Evolutionary conservation across 2,888 invertebrate genomes (phyloP).

Genomic region (Drosophila falleni): DNA sequence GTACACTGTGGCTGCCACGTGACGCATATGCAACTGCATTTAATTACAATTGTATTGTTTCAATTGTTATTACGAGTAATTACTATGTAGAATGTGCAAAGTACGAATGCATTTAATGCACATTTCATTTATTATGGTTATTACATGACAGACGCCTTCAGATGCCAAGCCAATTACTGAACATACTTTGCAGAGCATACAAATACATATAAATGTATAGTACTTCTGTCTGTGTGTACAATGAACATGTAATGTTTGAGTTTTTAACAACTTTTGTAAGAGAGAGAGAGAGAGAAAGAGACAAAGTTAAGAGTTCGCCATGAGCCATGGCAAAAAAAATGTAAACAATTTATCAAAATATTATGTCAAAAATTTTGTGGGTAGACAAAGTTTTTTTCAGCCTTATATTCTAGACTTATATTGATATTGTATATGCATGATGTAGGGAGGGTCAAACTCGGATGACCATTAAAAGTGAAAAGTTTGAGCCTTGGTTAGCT

Average conservation of each 20-base stretch:
- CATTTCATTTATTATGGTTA: conserved; percentile 55
- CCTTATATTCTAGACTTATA: conserved; percentile 44
- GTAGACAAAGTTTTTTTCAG: conserved; percentile 57
- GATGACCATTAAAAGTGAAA: conserved; percentile 78
- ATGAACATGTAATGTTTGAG: not conserved
- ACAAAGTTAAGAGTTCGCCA: conserved; percentile 9
- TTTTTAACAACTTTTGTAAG: conserved; percentile 4
- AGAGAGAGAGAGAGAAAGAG: not conserved
- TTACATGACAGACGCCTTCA: conserved; percentile 41
- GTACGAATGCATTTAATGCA: conserved; percentile 54
- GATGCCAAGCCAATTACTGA: conserved; percentile 24
- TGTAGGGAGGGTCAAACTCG: conserved; percentile 52
- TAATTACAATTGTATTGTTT: conserved; percentile 80
- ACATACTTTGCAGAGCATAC: not conserved
- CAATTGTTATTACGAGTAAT: conserved; percentile 48
- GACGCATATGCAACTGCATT: conserved; percentile 51
- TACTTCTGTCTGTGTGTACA: not conserved
- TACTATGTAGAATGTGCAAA: conserved; percentile 21
- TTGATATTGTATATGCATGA: conserved; percentile 27
- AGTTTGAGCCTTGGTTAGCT: conserved; percentile 60
- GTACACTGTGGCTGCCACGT: conserved; percentile 53
- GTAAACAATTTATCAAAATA: conserved; percentile 80
- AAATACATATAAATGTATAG: not conserved
- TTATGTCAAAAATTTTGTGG: conserved; percentile 64
- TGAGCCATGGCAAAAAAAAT: conserved; percentile 29